Base-by-base conservation (phyloP, 2,888 invertebrate species). In the Clistopyga incitator region DNA sequence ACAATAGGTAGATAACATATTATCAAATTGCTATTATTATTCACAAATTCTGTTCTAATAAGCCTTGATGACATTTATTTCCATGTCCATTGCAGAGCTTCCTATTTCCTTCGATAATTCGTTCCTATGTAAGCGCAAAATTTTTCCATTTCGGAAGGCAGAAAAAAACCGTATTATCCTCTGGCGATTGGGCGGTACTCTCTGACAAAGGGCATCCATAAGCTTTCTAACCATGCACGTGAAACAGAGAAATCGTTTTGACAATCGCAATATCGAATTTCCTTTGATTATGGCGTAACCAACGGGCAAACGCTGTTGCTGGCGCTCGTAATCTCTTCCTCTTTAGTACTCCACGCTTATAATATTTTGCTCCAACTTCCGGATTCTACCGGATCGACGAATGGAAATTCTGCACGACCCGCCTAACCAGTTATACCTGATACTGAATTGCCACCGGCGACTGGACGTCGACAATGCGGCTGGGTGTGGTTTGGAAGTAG, bases 351-450 rank as follows among this genome's bases (percentile, higher is more conserved):
- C 50, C 11, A 20, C 20, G 52, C 64, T 38, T 23, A 38, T n/a
- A 54, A 54, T 11, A 47, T 54, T 65, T 64, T 52, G 50, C 64
- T 42, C 20, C 38, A 29, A 65, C 64, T 75, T 75, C 75, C 75
- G 75, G 54, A 75, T 75, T 75, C 64, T 23, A 54, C 64, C 47
- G 38, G 52, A 65, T 38, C 50, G 52, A n/a, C 15, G 64, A 75
- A 75, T 75, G 23, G 47, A 75, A 65, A 75, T 52, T 11, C 52
- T 15, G 13, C 50, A 65, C 50, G 54, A 75, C 47, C 23, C 23
- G 34, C 52, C 64, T n/a, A 75, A 75, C 75, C 75, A 52, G 75
- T 75, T 65, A 65, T 15, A 75, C 75, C 20, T 25, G 75, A 50
- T 65, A 50, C 20, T 13, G 64, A 2, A 50, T 13, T 64, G 50